phyloP scores from a whole-genome alignment of 1,140 invertebrate species.

The Agrypnia vestita region DNA sequence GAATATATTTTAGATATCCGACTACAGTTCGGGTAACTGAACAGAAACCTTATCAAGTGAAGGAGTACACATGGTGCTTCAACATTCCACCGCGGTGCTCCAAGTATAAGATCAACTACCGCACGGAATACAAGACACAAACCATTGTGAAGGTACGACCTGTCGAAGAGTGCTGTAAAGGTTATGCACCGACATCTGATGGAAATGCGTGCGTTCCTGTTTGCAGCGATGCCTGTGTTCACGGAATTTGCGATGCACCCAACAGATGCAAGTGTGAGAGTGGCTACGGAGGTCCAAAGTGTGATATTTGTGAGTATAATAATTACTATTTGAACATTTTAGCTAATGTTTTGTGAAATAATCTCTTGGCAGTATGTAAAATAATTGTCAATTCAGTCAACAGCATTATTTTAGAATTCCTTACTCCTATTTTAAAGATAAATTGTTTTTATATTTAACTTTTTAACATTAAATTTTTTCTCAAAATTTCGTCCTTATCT shows the following conservation, averaged over 20 bases:
- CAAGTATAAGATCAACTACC: conserved; percentile 86
- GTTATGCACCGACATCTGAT: conserved; percentile 77
- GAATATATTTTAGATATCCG: conserved; percentile 75
- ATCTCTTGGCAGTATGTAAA: too few species aligned
- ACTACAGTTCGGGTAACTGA: conserved; percentile 83
- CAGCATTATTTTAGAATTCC: too few species aligned
- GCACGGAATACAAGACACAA: conserved; percentile 81
- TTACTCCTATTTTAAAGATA: too few species aligned
- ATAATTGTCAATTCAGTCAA: too few species aligned
- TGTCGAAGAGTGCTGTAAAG: conserved; percentile 87
- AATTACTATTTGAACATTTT: too few species aligned
- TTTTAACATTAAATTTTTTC: too few species aligned
- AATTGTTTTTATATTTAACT: too few species aligned
- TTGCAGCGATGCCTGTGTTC: conserved; percentile 85
- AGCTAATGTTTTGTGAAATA: too few species aligned
- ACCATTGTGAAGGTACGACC: conserved; percentile 81
- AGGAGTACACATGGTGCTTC: conserved; percentile 87
- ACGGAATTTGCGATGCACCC: conserved; percentile 89
- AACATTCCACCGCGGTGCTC: conserved; percentile 89
- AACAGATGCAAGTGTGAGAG: conserved; percentile 89
- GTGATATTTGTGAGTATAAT: conserved; percentile 86
- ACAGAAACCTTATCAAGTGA: conserved; percentile 85
- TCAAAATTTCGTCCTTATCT: too few species aligned
- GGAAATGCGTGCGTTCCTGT: conserved; percentile 83
- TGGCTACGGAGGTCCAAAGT: conserved; percentile 90